Evolutionary conservation across 2,113 vertebrate species (phyloP).

Genomic region (Malaclemys terrapin): DNA sequence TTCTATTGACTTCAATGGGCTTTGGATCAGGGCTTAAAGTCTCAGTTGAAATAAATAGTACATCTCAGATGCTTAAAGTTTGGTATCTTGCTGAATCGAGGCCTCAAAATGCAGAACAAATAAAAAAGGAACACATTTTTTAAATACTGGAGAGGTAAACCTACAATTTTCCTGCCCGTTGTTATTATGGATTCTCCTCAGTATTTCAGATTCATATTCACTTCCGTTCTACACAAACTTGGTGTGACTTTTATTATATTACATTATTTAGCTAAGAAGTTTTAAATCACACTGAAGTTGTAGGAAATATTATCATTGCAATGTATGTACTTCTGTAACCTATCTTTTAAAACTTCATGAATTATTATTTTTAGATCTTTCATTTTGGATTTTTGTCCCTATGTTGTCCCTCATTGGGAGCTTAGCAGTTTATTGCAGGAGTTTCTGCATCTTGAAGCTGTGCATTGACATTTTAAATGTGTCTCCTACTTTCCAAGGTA

Average conservation of each 20-base stretch:
- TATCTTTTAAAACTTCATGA: not conserved
- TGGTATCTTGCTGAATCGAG: too few species aligned
- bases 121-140: too few species aligned
- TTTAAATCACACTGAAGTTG: not conserved
- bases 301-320: not conserved
- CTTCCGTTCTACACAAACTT: not conserved
- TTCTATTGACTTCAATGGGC: not conserved
- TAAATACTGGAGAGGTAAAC: too few species aligned
- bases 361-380: not conserved
- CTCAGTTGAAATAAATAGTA: not conserved
- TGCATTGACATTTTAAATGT: not conserved
- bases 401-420: not conserved
- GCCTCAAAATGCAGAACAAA: too few species aligned
- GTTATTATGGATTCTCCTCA: too few species aligned
- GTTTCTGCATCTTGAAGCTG: not conserved
- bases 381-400: not conserved
- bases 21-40: not conserved
- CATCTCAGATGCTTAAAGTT: not conserved
- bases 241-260: not conserved
- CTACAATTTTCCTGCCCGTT: too few species aligned
- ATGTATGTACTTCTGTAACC: not conserved
- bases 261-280: not conserved
- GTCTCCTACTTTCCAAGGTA: rapidly evolving
- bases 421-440: not conserved
- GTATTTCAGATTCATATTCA: not conserved